Percentiles rank a stretch among this genome's conserved stretches.
These are phyloP conservation scores for Sarcophaga peregrina DNA, from an alignment of 1,140 invertebrate genomes.

Conservation along the genomic window DNA sequence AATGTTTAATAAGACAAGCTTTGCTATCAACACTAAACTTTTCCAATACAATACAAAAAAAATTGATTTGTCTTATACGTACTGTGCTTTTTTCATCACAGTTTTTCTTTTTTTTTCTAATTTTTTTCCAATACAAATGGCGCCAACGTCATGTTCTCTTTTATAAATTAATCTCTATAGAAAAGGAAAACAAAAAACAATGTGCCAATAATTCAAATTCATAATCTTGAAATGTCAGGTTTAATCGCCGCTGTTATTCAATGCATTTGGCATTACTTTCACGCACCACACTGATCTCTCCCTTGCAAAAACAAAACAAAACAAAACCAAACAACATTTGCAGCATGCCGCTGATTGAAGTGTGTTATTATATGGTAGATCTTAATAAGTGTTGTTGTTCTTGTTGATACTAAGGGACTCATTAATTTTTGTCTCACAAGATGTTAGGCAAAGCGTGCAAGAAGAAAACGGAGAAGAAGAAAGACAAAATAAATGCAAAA, in stretches of 20 bases:
- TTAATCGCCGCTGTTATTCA: slow-evolving; percentile 7
- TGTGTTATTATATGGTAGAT: neutral
- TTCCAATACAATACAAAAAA: neutral
- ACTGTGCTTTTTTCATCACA: slow-evolving; percentile 9
- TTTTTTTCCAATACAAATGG: neutral
- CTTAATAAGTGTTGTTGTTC: neutral
- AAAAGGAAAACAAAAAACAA: neutral
- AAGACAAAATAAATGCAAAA: too few species aligned
- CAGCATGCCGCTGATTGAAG: neutral
- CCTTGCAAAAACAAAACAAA: too few species aligned
- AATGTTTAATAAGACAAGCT: neutral
- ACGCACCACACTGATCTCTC: too few species aligned
- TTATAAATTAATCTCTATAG: slow-evolving; percentile 2
- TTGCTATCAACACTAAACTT: neutral
- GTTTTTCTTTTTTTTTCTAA: neutral
- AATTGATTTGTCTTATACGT: neutral
- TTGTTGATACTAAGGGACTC: neutral
- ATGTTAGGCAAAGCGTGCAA: neutral
- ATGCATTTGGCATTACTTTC: neutral
- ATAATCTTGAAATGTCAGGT: slow-evolving; percentile 27
- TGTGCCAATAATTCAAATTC: slow-evolving; percentile 22
- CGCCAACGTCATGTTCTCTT: slow-evolving; percentile 10
- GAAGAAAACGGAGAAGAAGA: neutral
- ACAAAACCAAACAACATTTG: too few species aligned
- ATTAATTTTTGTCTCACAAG: slow-evolving; percentile 19